These are phyloP conservation scores for Stenodema calcarata DNA, from an alignment of 2,888 invertebrate genomes.

Conservation along the genomic window DNA sequence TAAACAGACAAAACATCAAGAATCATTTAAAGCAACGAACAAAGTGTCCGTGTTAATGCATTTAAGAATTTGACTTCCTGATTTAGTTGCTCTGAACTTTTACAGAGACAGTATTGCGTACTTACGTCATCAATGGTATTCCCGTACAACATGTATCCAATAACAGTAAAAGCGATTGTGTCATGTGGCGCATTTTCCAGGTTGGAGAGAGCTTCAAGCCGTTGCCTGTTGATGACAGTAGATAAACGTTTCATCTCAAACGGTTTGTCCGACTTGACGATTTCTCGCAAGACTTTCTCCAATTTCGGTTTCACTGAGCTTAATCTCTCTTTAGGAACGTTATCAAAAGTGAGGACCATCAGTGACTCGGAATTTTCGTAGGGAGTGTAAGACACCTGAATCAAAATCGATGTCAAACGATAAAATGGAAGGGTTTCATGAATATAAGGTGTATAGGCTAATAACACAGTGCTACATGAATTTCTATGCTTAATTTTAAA, in stretches of 20 bases:
- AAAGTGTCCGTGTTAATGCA: no score
- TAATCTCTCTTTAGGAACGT: constrained; percentile 75
- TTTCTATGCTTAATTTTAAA: no score
- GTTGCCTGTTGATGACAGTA: constrained; percentile 74
- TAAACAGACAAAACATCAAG: not conserved
- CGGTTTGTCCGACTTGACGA: constrained; percentile 63
- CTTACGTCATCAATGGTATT: constrained; percentile 75
- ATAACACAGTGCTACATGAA: no score
- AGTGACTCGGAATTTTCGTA: constrained; percentile 76
- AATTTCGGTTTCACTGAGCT: constrained; percentile 69
- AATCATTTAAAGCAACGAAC: no score
- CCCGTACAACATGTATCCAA: constrained; percentile 85
- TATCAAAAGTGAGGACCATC: constrained; percentile 75
- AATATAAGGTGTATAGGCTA: no score
- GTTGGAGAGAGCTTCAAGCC: constrained; percentile 72
- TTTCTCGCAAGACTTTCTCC: constrained; percentile 62
- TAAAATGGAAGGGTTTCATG: no score
- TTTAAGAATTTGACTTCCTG: no score
- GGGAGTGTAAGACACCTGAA: constrained; percentile 72
- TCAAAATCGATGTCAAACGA: no score
- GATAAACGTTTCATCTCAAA: constrained; percentile 79
- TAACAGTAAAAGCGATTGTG: constrained; percentile 76
- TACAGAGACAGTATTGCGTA: constrained; percentile 56
- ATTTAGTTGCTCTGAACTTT: no score
- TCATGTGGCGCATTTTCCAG: constrained; percentile 81